Conservation (phyloP, 1,140 invertebrate species). For the Notospermus geniculatus region DNA sequence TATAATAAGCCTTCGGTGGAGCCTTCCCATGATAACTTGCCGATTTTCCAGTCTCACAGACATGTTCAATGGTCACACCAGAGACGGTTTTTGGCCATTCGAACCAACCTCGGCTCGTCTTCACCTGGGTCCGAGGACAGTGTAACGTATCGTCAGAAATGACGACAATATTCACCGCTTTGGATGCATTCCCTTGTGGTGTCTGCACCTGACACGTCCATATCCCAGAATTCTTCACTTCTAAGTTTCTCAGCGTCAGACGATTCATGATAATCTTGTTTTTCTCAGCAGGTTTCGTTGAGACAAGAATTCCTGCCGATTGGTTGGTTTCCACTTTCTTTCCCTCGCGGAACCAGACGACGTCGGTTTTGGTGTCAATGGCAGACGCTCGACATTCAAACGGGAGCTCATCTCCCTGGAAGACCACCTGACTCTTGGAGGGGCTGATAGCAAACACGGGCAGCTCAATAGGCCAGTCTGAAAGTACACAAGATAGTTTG, state of each 20-base stretch:
- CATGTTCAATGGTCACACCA: constrained; percentile 67
- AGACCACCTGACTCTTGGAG: constrained; percentile 66
- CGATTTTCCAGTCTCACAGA: constrained; percentile 61
- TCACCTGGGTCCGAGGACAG: constrained; percentile 66
- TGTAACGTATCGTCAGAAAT: constrained; percentile 75
- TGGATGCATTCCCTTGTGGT: constrained; percentile 63
- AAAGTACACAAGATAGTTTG: constrained; percentile 11
- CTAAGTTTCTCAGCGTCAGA: constrained; percentile 64
- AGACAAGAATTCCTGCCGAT: constrained; percentile 38
- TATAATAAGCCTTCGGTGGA: constrained; percentile 22
- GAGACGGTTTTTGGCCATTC: constrained; percentile 74
- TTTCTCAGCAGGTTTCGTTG: constrained; percentile 36
- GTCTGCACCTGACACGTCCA: constrained; percentile 68
- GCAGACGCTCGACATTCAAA: constrained; percentile 70
- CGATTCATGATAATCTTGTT: constrained; percentile 57
- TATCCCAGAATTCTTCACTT: constrained; percentile 70
- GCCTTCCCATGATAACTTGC: not conserved
- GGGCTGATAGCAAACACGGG: constrained; percentile 53
- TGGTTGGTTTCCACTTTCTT: constrained; percentile 37
- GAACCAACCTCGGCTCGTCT: constrained; percentile 69
- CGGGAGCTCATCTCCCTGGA: constrained; percentile 78
- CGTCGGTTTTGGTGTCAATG: constrained; percentile 33
- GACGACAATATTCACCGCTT: constrained; percentile 70
- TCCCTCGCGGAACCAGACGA: constrained; percentile 48
- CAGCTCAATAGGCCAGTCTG: constrained; percentile 49